Evolutionary conservation across 2,888 invertebrate genomes (phyloP), one percentile per base, ranked within the genome.

Genomic region (Cheilosia impressa): DNA sequence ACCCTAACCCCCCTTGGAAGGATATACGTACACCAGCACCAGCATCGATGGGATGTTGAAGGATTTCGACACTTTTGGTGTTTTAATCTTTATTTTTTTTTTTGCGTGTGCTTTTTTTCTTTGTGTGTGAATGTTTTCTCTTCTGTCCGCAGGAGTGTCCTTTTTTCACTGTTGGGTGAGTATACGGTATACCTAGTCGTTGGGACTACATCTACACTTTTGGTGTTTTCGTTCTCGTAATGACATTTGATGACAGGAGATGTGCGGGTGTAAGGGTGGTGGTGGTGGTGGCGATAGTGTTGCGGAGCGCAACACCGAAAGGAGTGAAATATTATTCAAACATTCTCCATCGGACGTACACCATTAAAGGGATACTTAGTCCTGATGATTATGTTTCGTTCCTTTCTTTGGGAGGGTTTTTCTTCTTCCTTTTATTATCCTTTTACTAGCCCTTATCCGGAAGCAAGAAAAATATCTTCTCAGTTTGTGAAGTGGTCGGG

Each of bases 281-380:
- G 63, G 22, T 27, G 10, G 38, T 38, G 13, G 38, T 13, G 13
- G 13, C 4, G 22, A n/a, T 60, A 55, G 34, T 34, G 24, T 62
- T 38, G 75, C 27, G 58, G 22, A 71, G 57, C 68, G 53, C 31
- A 77, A 68, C 68, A 57, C 45, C 47, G 41, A 78, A 55, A 63
- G 63, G 57, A 71, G 60, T 62, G 63, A 78, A 71, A 63, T 78
- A 78, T 76, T 76, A 76, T 78, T 71, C 71, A 71, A 78, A 78
- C 71, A 71, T 58, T 65, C 31, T 71, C 78, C 71, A 63, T 57
- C 78, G 63, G 63, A 71, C 71, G 57, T 71, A 63, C 55, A 38
- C 71, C 71, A 78, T 78, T 78, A 71, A 65, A 50, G 31, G 19
- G 63, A 71, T 71, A 63, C 78, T 78, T 78, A 50, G 71, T 63